phyloP scores from a whole-genome alignment of 2,797 vertebrate species.

The Trematomus bernacchii region DNA sequence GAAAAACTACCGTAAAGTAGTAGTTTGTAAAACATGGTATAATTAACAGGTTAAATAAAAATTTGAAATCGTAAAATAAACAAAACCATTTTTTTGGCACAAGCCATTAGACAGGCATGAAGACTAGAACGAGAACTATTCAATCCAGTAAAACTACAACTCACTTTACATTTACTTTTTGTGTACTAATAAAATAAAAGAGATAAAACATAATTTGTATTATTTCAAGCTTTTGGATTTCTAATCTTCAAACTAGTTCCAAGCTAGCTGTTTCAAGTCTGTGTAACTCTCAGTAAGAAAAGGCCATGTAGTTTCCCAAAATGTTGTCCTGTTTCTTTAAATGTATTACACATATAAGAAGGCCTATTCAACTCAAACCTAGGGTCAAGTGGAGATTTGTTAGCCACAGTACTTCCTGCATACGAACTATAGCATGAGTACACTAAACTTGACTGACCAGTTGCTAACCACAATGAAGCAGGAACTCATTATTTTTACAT shows the following conservation, averaged over 20 bases:
- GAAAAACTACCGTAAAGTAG: neutral
- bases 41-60: neutral
- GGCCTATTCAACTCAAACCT: no score
- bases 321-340: neutral
- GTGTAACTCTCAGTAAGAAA: conserved; percentile 4
- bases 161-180: neutral
- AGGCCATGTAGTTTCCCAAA: conserved; percentile 5
- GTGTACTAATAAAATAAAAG: no score
- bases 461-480: conserved; percentile 40
- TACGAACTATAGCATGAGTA: conserved; percentile 15
- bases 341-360: no score
- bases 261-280: neutral
- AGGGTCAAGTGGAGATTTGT: conserved; percentile 3
- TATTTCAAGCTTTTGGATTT: no score
- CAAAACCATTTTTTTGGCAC: neutral
- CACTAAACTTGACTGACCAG: conserved; percentile 28
- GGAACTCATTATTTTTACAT: conserved; percentile 54
- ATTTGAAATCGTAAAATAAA: no score
- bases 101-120: neutral
- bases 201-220: no score
- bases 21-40: neutral
- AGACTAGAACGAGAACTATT: neutral
- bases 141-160: neutral
- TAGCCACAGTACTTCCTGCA: neutral
- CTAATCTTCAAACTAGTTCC: no score